Evolutionary conservation across 2,888 invertebrate genomes (phyloP).

Genomic region (Oxystoma pomonae): DNA sequence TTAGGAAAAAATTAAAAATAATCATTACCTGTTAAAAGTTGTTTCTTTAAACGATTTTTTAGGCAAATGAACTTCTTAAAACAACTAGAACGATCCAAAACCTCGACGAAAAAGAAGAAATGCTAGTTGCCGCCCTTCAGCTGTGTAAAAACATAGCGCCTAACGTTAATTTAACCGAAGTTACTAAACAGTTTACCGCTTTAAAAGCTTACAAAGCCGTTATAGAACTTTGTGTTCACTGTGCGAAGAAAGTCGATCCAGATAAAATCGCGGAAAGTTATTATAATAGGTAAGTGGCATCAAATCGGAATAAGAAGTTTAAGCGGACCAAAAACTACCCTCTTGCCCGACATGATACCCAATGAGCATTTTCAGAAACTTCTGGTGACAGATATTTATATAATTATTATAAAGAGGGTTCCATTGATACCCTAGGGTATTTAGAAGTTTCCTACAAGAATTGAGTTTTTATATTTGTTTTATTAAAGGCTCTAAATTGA

Average conservation of each 20-base stretch:
- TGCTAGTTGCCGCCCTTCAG: constrained; percentile 73
- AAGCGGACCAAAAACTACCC: too few relatives aligned
- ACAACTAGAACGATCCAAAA: constrained; percentile 72
- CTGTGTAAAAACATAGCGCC: constrained; percentile 87
- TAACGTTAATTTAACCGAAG: constrained; percentile 75
- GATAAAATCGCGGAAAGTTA: constrained; percentile 83
- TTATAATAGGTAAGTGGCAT: constrained; percentile 48
- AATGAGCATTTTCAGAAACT: too few relatives aligned
- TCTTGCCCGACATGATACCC: too few relatives aligned
- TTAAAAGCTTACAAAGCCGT: constrained; percentile 84
- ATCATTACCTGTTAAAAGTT: too few relatives aligned
- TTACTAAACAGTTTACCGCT: constrained; percentile 79
- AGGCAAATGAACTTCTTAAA: constrained; percentile 87
- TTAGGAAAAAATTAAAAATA: too few relatives aligned
- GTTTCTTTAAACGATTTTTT: constrained; percentile 10
- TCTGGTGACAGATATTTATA: too few relatives aligned
- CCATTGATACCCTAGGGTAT: too few relatives aligned
- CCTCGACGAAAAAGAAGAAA: constrained; percentile 70
- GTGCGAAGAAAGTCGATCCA: constrained; percentile 85
- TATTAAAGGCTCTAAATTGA: too few relatives aligned
- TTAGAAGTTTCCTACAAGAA: too few relatives aligned
- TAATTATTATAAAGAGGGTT: too few relatives aligned
- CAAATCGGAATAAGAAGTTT: too few relatives aligned
- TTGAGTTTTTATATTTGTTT: too few relatives aligned
- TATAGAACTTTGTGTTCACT: constrained; percentile 79